Evolutionary conservation across 2,888 invertebrate genomes (phyloP), one percentile per base, ranked within the genome.

Genomic region (Hypselothyrea guttata): DNA sequence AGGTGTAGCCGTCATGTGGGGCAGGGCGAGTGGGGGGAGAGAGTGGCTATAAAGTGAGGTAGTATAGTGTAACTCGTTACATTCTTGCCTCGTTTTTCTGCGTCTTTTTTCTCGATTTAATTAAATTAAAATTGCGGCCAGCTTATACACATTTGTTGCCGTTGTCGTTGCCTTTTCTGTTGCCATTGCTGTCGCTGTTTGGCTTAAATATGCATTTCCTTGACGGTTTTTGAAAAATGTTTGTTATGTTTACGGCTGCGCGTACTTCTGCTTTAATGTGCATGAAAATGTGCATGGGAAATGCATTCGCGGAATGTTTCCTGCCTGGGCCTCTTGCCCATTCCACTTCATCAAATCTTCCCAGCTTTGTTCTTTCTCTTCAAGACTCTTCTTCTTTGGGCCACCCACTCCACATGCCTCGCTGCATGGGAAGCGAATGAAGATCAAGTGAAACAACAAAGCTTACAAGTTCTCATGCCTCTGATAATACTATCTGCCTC

Each of bases 281-380:
- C 58, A 67, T 64, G 60, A 60, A 71, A 75, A 59, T 62, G 68
- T 71, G 81, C 86, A 85, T 86, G 86, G 86, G 85, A 86, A 85
- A 74, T 86, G 86, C 85, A 75, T 83, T 72, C 77, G 75, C 70
- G 85, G 86, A 86, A 86, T 86, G 78, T 69, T 78, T 71, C 71
- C 68, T 54, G 58, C 35, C 12, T 15, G 47, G 8, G 22, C 34
- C 12, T 11, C 45, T 22, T 27, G 15, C 13, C 22, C 41, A 9
- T 35, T 18, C 13, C 42, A 15, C n/a, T 7, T 33, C 18, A 5
- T 31, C 31, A 34, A 15, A 4, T 56, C 66, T 76, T 76, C 76
- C 75, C 76, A 76, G 68, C 75, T 77, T 76, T 76, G 78, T 77
- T 66, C 71, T 71, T 47, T 42, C 33, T 27, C 37, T 12, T 11